A percentile compares a stretch with the other conserved stretches of the same genome.
phyloP scores from a whole-genome alignment of 2,888 invertebrate species.

The Drosophila macrospina region DNA sequence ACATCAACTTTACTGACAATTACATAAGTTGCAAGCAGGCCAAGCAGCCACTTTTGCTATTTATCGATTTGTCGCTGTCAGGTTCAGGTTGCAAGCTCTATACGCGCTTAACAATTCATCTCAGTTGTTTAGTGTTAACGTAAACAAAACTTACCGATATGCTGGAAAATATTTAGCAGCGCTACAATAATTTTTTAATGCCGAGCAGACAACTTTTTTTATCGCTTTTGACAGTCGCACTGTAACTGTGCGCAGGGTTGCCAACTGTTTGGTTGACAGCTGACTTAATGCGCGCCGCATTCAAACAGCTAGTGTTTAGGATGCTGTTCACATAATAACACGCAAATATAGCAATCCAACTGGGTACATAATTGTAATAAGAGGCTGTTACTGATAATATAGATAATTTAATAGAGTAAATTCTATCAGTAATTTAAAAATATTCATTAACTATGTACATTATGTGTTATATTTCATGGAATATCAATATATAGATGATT shows the following conservation, averaged over 20 bases:
- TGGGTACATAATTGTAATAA: too few species aligned
- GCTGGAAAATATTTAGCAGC: constrained; percentile 76
- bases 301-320: constrained; percentile 9
- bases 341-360: neutral
- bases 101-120: neutral
- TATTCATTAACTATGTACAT: neutral
- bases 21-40: constrained; percentile 71
- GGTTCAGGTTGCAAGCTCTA: neutral
- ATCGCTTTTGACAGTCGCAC: constrained; percentile 72
- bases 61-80: constrained; percentile 22
- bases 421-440: too few species aligned
- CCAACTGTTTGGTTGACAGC: constrained; percentile 64
- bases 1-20: constrained; percentile 58
- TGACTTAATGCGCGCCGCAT: constrained; percentile 39
- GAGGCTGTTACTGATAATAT: too few species aligned
- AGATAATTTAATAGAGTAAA: too few species aligned
- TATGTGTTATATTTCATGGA: neutral
- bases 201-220: constrained; percentile 74
- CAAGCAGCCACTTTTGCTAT: constrained; percentile 16
- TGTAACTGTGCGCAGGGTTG: constrained; percentile 61
- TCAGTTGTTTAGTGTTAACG: neutral
- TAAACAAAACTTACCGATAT: constrained; percentile 69
- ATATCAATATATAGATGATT: neutral
- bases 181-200: constrained; percentile 62
- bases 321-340: neutral